Conservation (phyloP, 2,113 vertebrate genomes). For the Sorex fumeus region DNA sequence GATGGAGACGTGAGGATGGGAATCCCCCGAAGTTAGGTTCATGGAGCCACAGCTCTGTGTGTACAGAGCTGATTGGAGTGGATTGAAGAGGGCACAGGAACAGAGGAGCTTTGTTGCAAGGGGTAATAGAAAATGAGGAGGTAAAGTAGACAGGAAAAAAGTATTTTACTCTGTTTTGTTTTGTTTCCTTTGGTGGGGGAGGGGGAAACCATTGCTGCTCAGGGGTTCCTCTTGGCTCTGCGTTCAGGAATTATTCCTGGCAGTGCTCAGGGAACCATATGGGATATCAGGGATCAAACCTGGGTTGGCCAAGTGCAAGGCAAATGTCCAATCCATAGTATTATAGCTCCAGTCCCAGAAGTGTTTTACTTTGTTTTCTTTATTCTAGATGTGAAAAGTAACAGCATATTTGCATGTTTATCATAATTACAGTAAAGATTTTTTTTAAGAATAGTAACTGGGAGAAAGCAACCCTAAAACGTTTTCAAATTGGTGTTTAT, state of each 20-base stretch:
- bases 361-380: not conserved
- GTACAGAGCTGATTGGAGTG: not conserved
- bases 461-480: not conserved
- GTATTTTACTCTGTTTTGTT: no score
- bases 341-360: no score
- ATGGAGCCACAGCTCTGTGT: not conserved
- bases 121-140: not conserved
- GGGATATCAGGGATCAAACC: no score
- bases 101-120: not conserved
- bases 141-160: no score
- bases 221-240: no score
- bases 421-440: not conserved
- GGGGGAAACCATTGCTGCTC: no score
- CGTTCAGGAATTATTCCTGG: no score
- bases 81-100: not conserved
- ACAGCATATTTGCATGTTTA: not conserved
- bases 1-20: not conserved
- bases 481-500: constrained; percentile 7
- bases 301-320: no score
- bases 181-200: no score
- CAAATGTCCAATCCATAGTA: no score
- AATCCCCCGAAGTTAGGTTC: not conserved
- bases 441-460: not conserved
- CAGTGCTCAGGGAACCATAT: no score
- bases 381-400: not conserved